A percentile compares a stretch with the other conserved stretches of the same genome.
Evolutionary conservation across 2,888 invertebrate genomes (phyloP).

Genomic region (Synanthedon formicaeformis): DNA sequence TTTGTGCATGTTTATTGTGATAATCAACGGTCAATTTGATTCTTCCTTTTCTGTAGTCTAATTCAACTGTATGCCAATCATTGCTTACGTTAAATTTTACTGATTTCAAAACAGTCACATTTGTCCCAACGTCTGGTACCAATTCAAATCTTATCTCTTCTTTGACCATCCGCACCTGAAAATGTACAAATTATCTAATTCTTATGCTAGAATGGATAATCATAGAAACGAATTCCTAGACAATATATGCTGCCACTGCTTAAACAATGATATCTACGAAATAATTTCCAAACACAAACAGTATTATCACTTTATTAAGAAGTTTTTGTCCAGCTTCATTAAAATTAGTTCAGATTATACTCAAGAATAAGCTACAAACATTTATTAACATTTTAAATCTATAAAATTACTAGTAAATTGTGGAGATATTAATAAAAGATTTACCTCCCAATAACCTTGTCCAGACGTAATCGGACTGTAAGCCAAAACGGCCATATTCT

Average conservation of each 20-base stretch:
- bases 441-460: constrained; percentile 89
- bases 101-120: constrained; percentile 81
- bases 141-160: constrained; percentile 89
- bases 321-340: too few species aligned
- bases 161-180: constrained; percentile 81
- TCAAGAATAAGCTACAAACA: too few species aligned
- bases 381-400: too few species aligned
- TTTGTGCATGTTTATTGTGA: constrained; percentile 77
- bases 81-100: constrained; percentile 84
- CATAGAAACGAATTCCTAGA: too few species aligned
- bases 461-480: constrained; percentile 84
- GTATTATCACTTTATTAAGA: too few species aligned
- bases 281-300: too few species aligned
- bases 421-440: constrained; percentile 7
- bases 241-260: too few species aligned
- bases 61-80: constrained; percentile 86
- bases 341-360: too few species aligned
- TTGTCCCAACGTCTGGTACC: constrained; percentile 79
- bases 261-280: too few species aligned
- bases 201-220: background rate
- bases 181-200: constrained; percentile 1
- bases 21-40: constrained; percentile 82
- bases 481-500: constrained; percentile 85
- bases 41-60: constrained; percentile 81
- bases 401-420: too few species aligned